Percentiles rank a stretch among this genome's conserved stretches.
Conservation (phyloP, 2,113 vertebrate species). For the Nannospalax galili region DNA sequence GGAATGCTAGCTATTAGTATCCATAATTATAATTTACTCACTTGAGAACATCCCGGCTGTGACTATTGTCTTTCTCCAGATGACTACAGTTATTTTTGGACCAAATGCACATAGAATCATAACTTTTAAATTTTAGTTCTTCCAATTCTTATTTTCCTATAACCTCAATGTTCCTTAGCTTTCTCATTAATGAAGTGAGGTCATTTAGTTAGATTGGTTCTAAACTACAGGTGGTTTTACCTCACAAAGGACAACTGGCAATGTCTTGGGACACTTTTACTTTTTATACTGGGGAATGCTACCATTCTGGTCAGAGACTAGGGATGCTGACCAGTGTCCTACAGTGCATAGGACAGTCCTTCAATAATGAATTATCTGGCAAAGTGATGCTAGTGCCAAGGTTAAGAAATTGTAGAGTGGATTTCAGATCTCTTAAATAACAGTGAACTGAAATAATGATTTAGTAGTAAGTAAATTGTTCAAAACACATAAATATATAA, state of each 20-base stretch:
- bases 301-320: background rate
- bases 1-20: background rate
- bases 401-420: background rate
- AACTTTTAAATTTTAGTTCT: constrained; percentile 27
- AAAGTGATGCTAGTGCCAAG: background rate
- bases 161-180: background rate
- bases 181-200: constrained; percentile 44
- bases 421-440: constrained; percentile 23
- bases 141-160: constrained; percentile 8
- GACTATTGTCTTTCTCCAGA: background rate
- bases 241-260: background rate
- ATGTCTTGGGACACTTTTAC: background rate
- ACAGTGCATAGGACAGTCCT: background rate
- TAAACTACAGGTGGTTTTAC: background rate
- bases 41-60: constrained; percentile 10
- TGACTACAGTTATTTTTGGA: background rate
- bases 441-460: constrained; percentile 22
- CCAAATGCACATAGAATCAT: background rate
- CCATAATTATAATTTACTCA: constrained; percentile 38
- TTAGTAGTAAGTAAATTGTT: background rate
- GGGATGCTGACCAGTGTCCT: background rate
- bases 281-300: constrained; percentile 33
- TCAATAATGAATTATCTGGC: background rate
- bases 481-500: background rate
- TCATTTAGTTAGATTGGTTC: background rate